Evolutionary conservation across 1,140 invertebrate species (phyloP), one percentile per base, ranked within the genome.

Genomic region (Polypedilum pembai): DNA sequence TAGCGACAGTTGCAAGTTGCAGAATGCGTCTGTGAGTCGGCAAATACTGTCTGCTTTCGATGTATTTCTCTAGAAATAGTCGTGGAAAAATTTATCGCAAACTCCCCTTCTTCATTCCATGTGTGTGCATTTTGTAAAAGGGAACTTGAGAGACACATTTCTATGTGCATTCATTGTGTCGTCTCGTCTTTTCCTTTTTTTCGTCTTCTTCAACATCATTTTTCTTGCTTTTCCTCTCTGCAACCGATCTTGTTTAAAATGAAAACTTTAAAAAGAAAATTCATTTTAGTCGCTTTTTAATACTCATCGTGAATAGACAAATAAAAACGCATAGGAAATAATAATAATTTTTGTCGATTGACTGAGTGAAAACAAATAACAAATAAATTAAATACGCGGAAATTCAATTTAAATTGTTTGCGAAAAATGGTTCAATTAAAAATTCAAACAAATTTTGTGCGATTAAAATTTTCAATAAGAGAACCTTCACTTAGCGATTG

Each of bases 351-450:
- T 33, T 33, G 1, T 33, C n/a, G n/a, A 15, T 56, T 56, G 12
- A n/a, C n/a, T 56, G 45, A 56, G 41, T 56, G n/a, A 56, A 0
- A 15, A 56, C 12, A 56, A 56, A n/a, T n/a, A 15, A 56, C 12
- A 56, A 56, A n/a, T n/a, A 56, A 12, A n/a, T 56, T 56, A 12
- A n/a, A n/a, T 56, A n/a, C 10, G 10, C 45, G 45, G 45, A 56
- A n/a, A 12, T 56, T 56, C 8, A 56, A 33, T 33, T 33, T 33
- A 33, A 33, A 33, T 33, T 33, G 24, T 20, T 18, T 45, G 21
- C 3, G n/a, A 56, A 63, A 76, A 73, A 76, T 76, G 75, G 75
- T 76, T 40, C 75, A 76, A 41, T 65, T 76, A 73, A 76, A 72
- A 73, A 21, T 73, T 7, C 40, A 74, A 56, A 73, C 65, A 69